Evolutionary conservation across 1,140 invertebrate species (phyloP).

Genomic region (Drosophila dunni): DNA sequence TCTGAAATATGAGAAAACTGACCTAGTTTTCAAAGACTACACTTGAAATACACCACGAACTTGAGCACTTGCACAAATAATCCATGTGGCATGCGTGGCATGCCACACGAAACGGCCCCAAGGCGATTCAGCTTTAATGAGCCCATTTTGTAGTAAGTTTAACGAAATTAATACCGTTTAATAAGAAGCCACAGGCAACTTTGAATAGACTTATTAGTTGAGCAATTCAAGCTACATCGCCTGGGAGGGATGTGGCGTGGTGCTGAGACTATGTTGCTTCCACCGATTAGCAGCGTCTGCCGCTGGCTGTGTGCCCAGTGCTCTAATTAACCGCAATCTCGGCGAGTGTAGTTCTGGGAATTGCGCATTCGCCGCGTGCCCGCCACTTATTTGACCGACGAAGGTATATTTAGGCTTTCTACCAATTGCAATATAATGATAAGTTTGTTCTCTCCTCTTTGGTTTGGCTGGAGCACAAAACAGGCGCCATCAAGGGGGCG

Average conservation of each 20-base stretch:
- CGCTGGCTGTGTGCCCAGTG: neutral
- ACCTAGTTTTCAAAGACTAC: neutral
- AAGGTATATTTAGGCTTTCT: constrained; percentile 1
- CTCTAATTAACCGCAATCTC: constrained; percentile 51
- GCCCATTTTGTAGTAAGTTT: constrained; percentile 27
- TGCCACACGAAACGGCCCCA: constrained; percentile 11
- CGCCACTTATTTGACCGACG: constrained; percentile 31
- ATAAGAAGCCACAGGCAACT: constrained; percentile 22
- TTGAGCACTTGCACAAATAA: neutral
- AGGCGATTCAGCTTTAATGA: constrained; percentile 40
- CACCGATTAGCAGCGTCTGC: constrained; percentile 34
- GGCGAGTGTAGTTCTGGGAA: constrained; percentile 31
- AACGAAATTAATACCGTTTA: constrained; percentile 33
- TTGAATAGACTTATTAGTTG: constrained; percentile 43
- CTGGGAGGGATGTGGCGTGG: neutral
- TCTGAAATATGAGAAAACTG: neutral
- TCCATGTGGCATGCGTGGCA: constrained; percentile 30
- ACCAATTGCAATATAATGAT: constrained; percentile 48
- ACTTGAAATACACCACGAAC: neutral
- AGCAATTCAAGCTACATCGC: constrained; percentile 20
- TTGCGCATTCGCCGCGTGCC: constrained; percentile 66
- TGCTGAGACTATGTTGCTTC: constrained; percentile 15
- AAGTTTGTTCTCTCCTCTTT: constrained; percentile 51
- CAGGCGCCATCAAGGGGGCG: too few species aligned
- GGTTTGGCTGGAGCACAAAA: neutral